Percentiles rank a stretch among this genome's conserved stretches.
These are phyloP conservation scores for Etheostoma spectabile DNA, from an alignment of 2,113 vertebrate species.

Conservation along the genomic window DNA sequence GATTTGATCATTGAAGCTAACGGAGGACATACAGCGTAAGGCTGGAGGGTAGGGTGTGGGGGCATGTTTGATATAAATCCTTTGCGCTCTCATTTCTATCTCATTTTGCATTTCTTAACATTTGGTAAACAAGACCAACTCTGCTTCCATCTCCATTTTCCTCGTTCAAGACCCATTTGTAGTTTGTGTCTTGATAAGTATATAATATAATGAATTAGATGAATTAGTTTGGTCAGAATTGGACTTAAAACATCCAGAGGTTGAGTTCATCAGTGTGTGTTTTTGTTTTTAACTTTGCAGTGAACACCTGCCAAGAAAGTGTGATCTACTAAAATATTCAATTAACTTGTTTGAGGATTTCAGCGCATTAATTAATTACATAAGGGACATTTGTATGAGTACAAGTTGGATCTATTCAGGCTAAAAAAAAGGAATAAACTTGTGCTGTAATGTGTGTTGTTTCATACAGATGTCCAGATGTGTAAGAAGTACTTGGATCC, in stretches of 20 bases:
- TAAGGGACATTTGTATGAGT: not conserved
- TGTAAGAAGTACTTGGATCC: not conserved
- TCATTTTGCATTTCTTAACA: constrained; percentile 21
- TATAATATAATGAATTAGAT: constrained; percentile 1
- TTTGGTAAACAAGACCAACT: constrained; percentile 45
- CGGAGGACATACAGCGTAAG: constrained; percentile 54
- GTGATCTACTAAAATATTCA: constrained; percentile 17
- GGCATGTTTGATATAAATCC: constrained; percentile 57
- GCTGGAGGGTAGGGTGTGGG: constrained; percentile 53
- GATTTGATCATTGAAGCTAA: constrained; percentile 75
- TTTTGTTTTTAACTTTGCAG: not conserved
- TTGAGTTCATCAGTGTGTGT: not conserved
- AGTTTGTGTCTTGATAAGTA: constrained; percentile 11
- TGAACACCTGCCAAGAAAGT: constrained; percentile 12
- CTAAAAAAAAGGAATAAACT: not conserved
- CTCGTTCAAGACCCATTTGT: not conserved
- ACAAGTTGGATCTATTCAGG: not conserved
- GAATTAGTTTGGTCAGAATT: constrained; percentile 5
- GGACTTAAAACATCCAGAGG: not conserved
- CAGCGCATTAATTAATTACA: not conserved
- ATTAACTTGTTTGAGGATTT: constrained; percentile 6
- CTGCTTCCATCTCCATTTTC: constrained; percentile 13
- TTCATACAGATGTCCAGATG: not conserved
- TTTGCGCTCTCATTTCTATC: constrained; percentile 39
- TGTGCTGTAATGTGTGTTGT: not conserved